These are phyloP conservation scores for Sebastes steindachneri DNA, from an alignment of 2,797 vertebrate genomes.

Conservation along the genomic window DNA sequence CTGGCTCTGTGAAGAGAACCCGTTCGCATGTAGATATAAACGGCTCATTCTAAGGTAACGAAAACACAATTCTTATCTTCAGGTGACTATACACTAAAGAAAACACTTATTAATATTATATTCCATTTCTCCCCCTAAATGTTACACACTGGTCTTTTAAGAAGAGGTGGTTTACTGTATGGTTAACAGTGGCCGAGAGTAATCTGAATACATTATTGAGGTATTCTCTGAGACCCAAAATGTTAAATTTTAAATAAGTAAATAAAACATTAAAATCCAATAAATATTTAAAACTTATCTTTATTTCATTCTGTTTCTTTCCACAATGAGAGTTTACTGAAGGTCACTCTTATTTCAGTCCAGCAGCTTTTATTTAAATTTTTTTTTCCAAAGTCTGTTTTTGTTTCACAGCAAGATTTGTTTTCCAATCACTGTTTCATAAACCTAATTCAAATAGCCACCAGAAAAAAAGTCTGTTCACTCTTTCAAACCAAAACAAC, in stretches of 20 bases:
- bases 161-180: neutral
- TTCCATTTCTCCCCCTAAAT: neutral
- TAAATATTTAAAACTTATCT: neutral
- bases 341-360: neutral
- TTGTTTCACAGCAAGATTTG: neutral
- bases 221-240: conserved; percentile 3
- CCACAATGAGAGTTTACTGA: neutral
- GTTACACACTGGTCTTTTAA: neutral
- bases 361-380: neutral
- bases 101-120: neutral
- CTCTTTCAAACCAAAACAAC: neutral
- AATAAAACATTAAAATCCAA: conserved; percentile 4
- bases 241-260: conserved; percentile 1
- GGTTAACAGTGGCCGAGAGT: neutral
- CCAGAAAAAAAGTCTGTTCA: neutral
- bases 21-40: too few species aligned
- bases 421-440: neutral
- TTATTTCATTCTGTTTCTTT: neutral
- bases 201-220: neutral
- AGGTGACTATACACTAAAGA: too few species aligned
- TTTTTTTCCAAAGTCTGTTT: neutral
- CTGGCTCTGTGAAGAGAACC: too few species aligned
- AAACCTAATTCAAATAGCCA: neutral
- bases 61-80: too few species aligned
- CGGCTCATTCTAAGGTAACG: too few species aligned